Conservation (phyloP, 1,140 invertebrate genomes). For the Archivesica marissinica region DNA sequence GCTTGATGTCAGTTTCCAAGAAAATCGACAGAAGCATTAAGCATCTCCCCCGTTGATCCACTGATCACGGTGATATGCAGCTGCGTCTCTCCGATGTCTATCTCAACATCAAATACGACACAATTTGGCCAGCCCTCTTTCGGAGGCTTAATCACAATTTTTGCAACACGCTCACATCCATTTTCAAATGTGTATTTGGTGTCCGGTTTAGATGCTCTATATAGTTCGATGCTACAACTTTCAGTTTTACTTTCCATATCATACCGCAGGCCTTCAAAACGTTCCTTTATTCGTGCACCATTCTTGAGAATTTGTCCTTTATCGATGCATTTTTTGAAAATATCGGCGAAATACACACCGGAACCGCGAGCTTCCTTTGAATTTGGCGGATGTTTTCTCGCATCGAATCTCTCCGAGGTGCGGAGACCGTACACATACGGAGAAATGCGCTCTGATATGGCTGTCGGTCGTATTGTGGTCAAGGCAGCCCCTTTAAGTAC, state of each 20-base stretch:
- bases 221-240: background rate
- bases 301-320: background rate
- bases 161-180: background rate
- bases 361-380: background rate
- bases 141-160: background rate
- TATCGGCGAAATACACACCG: background rate
- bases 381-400: background rate
- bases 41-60: background rate
- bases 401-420: background rate
- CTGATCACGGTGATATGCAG: background rate
- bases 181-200: background rate
- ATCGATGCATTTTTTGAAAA: constrained; percentile 12
- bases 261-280: background rate
- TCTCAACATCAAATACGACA: background rate
- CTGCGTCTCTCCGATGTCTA: background rate
- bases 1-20: background rate
- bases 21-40: background rate
- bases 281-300: background rate
- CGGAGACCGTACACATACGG: background rate
- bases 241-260: background rate
- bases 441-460: background rate
- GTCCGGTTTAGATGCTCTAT: background rate
- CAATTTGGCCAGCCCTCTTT: background rate
- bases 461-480: background rate
- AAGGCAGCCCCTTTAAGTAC: constrained; percentile 6